Evolutionary conservation across 2,113 vertebrate genomes (phyloP), one percentile per base, ranked within the genome.

Genomic region (Rhabdornis inornatus): DNA sequence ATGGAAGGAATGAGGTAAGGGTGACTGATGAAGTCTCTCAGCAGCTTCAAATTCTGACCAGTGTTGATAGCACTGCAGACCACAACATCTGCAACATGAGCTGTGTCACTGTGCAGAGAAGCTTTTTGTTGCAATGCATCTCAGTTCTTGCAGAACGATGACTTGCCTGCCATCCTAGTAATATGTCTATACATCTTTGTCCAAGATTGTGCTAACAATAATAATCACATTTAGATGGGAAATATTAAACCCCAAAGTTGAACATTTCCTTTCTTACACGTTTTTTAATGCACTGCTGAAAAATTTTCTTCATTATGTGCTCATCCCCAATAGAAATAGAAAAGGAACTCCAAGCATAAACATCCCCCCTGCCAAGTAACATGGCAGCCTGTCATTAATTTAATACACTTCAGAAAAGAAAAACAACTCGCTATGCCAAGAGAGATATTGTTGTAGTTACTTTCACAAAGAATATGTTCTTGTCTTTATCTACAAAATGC

Each of bases 1-100:
- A 52, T 47, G 74, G 87, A 96, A 91, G 61, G 92, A 94, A 97
- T 96, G 96, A 96, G 87, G 88, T 97, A 95, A 97, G 92, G 89
- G 83, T 90, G 94, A 96, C 83, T 94, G 94, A 95, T 89, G 91
- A 94, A 83, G 79, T 97, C 92, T 97, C 92, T 94, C 94, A 97
- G 90, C 87, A 95, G 90, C 57, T 96, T 94, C 91, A 92, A 92
- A 94, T 87, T 92, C 94, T 96, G 87, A 96, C 89, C 94, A 90
- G 89, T 49, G 92, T 45, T 97, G 80, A 86, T 95, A 97, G 84
- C 80, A 93, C 49, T 90, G 44, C 59, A 95, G 96, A 95, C 91
- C 76, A 91, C 72, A 94, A 86, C 94, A 94, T 96, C 91, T 95
- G 77, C 91, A 90, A 75, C 35, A 64, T 59, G 39, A 92, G 83